Percentiles rank a stretch among this genome's conserved stretches.
These are phyloP conservation scores for Phyllopteryx taeniolatus DNA, from an alignment of 2,113 vertebrate species.

Conservation along the genomic window DNA sequence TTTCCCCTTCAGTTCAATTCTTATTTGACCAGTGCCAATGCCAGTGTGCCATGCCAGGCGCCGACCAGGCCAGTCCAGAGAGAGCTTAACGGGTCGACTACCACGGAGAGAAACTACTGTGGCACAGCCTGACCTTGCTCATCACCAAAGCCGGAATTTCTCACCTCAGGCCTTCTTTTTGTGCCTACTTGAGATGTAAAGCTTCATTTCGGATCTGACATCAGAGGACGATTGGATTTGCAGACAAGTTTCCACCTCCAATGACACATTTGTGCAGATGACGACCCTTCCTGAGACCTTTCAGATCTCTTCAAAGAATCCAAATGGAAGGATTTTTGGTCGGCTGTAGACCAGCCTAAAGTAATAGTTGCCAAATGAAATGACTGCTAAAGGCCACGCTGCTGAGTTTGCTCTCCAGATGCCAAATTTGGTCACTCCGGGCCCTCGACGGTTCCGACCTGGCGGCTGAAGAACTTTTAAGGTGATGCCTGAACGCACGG, in stretches of 20 bases:
- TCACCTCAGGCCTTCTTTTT: no score
- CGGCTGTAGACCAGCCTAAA: no score
- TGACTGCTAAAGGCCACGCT: constrained; percentile 20
- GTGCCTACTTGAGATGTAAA: no score
- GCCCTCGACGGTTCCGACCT: constrained; percentile 31
- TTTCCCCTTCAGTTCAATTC: not conserved
- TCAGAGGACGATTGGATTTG: no score
- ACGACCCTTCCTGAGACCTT: constrained; percentile 2
- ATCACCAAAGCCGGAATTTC: not conserved
- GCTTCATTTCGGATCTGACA: no score
- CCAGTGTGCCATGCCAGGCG: constrained; percentile 39
- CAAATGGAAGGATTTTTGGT: not conserved
- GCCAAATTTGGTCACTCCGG: constrained; percentile 48
- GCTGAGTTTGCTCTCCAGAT: constrained; percentile 49
- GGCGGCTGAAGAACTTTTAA: constrained; percentile 26
- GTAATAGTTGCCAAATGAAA: not conserved
- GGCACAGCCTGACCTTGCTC: constrained; percentile 13
- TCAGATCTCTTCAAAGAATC: not conserved
- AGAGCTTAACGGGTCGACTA: constrained; percentile 49
- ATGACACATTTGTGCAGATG: no score
- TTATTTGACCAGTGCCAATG: constrained; percentile 47
- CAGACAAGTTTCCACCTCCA: no score
- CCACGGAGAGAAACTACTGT: constrained; percentile 43
- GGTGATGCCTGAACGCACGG: constrained; percentile 25
- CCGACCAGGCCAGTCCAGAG: constrained; percentile 30